Percentiles rank a stretch among this genome's conserved stretches.
phyloP scores from a whole-genome alignment of 2,888 invertebrate genomes.

The Gastrophysa polygoni region DNA sequence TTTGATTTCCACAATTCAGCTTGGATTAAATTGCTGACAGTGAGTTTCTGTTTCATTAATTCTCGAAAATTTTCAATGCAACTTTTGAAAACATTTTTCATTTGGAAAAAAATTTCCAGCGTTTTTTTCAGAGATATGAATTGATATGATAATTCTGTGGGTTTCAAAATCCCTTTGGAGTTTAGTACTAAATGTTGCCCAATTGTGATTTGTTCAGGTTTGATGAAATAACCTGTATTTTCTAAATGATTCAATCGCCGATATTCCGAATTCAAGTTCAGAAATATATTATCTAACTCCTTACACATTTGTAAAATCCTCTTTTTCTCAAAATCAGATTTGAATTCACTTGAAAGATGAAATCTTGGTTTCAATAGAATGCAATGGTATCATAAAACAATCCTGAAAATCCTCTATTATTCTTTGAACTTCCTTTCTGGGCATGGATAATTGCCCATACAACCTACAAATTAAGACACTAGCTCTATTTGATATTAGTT shows the following conservation, averaged over 20 bases:
- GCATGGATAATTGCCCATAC: background rate
- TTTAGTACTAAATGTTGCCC: slow-evolving; percentile 1
- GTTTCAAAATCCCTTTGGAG: background rate
- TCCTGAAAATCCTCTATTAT: background rate
- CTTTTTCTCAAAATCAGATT: background rate
- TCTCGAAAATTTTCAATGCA: background rate
- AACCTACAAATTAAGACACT: background rate
- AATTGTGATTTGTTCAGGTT: slow-evolving; percentile 3
- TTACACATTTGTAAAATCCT: background rate
- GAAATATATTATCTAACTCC: background rate
- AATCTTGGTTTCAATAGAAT: background rate
- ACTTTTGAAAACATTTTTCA: background rate
- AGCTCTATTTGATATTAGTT: background rate
- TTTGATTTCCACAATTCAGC: background rate
- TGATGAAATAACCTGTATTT: background rate
- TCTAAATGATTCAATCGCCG: background rate
- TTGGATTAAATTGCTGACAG: background rate
- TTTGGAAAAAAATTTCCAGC: background rate
- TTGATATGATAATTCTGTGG: background rate
- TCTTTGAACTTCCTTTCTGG: background rate
- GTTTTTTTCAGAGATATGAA: background rate
- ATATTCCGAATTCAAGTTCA: slow-evolving; percentile 5
- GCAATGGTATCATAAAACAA: background rate
- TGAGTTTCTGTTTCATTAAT: background rate
- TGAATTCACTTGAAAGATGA: background rate